A percentile compares a stretch with the other conserved stretches of the same genome.
These are phyloP conservation scores for Pemphigus obesinymphae DNA, from an alignment of 1,140 invertebrate genomes.

Conservation along the genomic window DNA sequence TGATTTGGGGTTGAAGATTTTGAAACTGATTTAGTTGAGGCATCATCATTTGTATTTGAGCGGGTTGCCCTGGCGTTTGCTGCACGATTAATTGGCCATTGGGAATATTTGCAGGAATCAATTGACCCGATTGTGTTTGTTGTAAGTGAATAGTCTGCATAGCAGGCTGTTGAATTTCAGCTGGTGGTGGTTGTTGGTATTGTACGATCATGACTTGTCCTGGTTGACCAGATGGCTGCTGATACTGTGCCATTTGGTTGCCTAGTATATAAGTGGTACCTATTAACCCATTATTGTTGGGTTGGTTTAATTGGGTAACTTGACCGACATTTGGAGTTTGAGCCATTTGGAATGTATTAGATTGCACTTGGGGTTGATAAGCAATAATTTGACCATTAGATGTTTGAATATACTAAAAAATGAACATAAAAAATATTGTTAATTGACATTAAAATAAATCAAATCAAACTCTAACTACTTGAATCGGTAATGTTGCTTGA, in stretches of 20 bases:
- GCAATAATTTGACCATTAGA: constrained; percentile 40
- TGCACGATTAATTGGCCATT: constrained; percentile 34
- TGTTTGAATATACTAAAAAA: constrained; percentile 40
- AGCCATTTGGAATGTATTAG: constrained; percentile 32
- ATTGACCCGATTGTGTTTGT: constrained; percentile 35
- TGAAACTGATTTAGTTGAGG: constrained; percentile 33
- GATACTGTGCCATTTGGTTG: constrained; percentile 31
- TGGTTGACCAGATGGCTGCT: constrained; percentile 23
- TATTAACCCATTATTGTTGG: not conserved
- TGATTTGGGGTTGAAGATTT: constrained; percentile 37
- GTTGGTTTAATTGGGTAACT: constrained; percentile 22
- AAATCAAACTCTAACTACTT: constrained; percentile 19
- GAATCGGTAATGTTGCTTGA: constrained; percentile 37
- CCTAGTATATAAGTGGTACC: constrained; percentile 32
- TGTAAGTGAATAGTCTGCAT: constrained; percentile 33
- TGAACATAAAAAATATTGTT: constrained; percentile 25
- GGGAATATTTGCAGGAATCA: constrained; percentile 30
- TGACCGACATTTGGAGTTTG: constrained; percentile 28
- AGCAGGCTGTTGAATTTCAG: constrained; percentile 26
- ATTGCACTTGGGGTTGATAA: constrained; percentile 28
- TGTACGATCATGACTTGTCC: constrained; percentile 37
- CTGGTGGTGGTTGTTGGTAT: constrained; percentile 17
- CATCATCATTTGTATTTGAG: constrained; percentile 41
- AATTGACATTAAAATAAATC: not conserved
- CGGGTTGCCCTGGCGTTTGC: constrained; percentile 27